Evolutionary conservation across 2,888 invertebrate genomes (phyloP).

Genomic region (Drosophila buzzatii): DNA sequence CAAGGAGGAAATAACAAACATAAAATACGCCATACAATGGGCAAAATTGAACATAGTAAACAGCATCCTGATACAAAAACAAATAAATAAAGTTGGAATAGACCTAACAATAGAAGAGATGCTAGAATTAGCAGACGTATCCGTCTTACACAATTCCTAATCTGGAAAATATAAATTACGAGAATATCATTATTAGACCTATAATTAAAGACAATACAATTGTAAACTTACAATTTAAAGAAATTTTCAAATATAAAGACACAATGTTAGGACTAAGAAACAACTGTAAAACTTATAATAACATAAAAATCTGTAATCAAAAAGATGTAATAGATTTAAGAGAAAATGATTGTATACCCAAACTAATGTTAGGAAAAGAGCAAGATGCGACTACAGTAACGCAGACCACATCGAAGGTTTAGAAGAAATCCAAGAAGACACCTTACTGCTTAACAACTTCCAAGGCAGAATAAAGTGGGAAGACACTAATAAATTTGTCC

Average conservation of each 20-base stretch:
- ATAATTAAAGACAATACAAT: not conserved
- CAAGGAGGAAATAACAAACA: not conserved
- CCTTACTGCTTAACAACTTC: too few relatives aligned
- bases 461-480: too few relatives aligned
- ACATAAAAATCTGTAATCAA: not conserved
- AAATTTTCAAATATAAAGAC: not conserved
- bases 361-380: too few relatives aligned
- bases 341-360: too few relatives aligned
- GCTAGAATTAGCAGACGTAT: not conserved
- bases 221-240: not conserved
- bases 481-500: not conserved
- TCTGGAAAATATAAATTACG: not conserved
- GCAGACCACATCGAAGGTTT: too few relatives aligned
- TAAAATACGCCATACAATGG: too few relatives aligned
- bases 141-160: not conserved
- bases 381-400: too few relatives aligned
- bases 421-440: too few relatives aligned
- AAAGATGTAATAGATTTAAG: not conserved
- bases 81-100: not conserved
- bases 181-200: not conserved
- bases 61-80: not conserved
- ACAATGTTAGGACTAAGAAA: conserved; percentile 1
- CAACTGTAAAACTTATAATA: not conserved
- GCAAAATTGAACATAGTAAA: too few relatives aligned
- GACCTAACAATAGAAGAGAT: not conserved